These are phyloP conservation scores for Ptychobarbus kaznakovi DNA, from an alignment of 2,797 vertebrate genomes.

Conservation along the genomic window DNA sequence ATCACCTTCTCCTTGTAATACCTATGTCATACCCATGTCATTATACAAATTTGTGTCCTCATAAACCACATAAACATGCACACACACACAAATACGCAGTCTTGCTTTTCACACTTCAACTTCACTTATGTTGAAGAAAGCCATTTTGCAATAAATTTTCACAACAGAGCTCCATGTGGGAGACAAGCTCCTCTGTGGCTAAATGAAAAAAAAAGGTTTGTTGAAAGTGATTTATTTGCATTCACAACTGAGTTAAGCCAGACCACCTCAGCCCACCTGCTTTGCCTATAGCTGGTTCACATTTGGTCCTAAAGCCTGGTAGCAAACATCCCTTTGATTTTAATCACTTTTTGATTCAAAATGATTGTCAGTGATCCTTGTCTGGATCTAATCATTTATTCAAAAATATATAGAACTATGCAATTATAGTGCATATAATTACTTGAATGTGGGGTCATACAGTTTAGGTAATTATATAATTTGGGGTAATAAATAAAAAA, in stretches of 20 bases:
- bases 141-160: conserved; percentile 24
- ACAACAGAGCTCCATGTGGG: conserved; percentile 11
- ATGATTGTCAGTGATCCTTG: background rate
- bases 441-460: background rate
- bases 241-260: background rate
- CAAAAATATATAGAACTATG: background rate
- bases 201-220: background rate
- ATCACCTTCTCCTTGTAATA: no score
- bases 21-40: no score
- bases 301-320: conserved; percentile 29
- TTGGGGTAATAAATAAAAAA: background rate
- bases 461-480: background rate
- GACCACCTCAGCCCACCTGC: background rate
- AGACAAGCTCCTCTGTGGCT: background rate
- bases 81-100: background rate
- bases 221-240: background rate
- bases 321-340: background rate
- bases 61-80: no score
- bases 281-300: conserved; percentile 13
- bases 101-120: conserved; percentile 8
- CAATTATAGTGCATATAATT: background rate
- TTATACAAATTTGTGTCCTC: no score
- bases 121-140: conserved; percentile 4
- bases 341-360: background rate
- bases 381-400: background rate